Evolutionary conservation across 2,888 invertebrate species (phyloP).

Genomic region (Drosophila mimetica): DNA sequence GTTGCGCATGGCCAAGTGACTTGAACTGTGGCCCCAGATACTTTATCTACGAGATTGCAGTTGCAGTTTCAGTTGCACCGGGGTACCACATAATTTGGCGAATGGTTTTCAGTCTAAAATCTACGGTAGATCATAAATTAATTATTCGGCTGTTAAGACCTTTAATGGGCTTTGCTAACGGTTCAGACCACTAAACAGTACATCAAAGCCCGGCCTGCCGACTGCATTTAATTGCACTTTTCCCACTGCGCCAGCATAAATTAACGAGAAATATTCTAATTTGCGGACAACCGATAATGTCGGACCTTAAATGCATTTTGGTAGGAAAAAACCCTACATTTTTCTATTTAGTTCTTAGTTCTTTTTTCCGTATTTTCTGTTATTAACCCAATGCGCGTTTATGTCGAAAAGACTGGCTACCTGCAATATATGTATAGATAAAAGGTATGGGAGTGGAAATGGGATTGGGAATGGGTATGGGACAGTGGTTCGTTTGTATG

Average conservation of each 20-base stretch:
- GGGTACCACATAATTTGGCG: conserved; percentile 69
- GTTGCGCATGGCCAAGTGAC: conserved; percentile 66
- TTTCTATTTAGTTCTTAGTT: conserved; percentile 12
- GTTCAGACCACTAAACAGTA: background rate
- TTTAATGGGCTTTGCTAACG: conserved; percentile 22
- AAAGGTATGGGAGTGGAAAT: conserved; percentile 20
- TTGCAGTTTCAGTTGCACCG: conserved; percentile 10
- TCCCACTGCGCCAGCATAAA: conserved; percentile 54
- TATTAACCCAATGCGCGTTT: conserved; percentile 64
- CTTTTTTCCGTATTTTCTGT: conserved; percentile 54
- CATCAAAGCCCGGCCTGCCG: conserved; percentile 53
- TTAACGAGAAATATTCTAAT: conserved; percentile 71
- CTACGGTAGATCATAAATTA: conserved; percentile 26
- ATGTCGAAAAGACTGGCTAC: conserved; percentile 61
- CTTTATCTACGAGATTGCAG: conserved; percentile 30
- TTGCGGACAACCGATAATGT: conserved; percentile 52
- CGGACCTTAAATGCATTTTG: conserved; percentile 35
- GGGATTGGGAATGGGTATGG: conserved; percentile 26
- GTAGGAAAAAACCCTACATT: conserved; percentile 7
- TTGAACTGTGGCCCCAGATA: conserved; percentile 59
- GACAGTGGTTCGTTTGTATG: conserved; percentile 69
- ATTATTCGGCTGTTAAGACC: conserved; percentile 27
- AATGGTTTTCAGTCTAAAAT: conserved; percentile 6
- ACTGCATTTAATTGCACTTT: conserved; percentile 34
- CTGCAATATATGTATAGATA: conserved; percentile 46